A percentile compares a stretch with the other conserved stretches of the same genome.
phyloP scores from a whole-genome alignment of 2,888 invertebrate species.

The Sphaerophoria taeniata region DNA sequence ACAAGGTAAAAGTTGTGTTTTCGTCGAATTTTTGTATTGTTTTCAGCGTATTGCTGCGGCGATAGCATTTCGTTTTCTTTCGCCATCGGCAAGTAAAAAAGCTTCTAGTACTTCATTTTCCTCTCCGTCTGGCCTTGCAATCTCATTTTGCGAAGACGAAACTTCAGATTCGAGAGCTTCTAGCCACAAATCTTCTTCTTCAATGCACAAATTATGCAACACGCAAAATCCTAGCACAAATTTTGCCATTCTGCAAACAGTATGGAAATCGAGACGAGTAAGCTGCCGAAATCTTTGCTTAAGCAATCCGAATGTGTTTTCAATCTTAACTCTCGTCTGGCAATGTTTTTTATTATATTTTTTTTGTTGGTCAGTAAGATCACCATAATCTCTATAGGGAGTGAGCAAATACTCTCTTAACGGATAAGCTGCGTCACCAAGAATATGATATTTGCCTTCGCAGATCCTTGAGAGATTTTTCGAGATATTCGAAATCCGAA shows the following conservation, averaged over 20 bases:
- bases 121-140: too few species aligned
- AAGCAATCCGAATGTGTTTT: slow-evolving; percentile 78
- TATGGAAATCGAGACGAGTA: slow-evolving; percentile 50
- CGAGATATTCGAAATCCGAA: slow-evolving; percentile 72
- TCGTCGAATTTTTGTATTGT: too few species aligned
- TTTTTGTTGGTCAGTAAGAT: slow-evolving; percentile 75
- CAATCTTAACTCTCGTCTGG: slow-evolving; percentile 77
- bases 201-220: slow-evolving; percentile 75
- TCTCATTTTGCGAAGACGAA: too few species aligned
- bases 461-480: slow-evolving; percentile 69
- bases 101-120: too few species aligned
- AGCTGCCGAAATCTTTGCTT: slow-evolving; percentile 75
- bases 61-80: too few species aligned
- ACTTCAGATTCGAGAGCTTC: too few species aligned
- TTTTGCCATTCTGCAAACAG: slow-evolving; percentile 65
- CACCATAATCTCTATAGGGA: slow-evolving; percentile 77
- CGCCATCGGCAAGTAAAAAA: too few species aligned
- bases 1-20: too few species aligned
- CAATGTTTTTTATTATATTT: slow-evolving; percentile 76
- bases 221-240: slow-evolving; percentile 76
- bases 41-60: too few species aligned
- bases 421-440: slow-evolving; percentile 64
- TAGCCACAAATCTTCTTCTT: slow-evolving; percentile 37
- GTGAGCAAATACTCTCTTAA: slow-evolving; percentile 67
- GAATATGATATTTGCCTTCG: slow-evolving; percentile 38